phyloP scores from a whole-genome alignment of 2,888 invertebrate genomes.

The Fragum sueziense region DNA sequence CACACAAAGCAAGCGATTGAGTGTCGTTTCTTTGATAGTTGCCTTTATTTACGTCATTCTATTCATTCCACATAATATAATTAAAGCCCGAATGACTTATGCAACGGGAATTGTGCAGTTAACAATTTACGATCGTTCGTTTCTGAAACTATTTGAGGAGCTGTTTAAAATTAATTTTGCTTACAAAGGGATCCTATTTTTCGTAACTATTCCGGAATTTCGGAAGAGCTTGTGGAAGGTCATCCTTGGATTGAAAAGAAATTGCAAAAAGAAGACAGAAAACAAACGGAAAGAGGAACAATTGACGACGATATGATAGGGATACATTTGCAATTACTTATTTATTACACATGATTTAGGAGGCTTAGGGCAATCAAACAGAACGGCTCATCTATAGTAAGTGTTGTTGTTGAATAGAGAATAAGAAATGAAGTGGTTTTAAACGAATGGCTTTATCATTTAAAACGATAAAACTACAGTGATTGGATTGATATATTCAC shows the following conservation, averaged over 20 bases:
- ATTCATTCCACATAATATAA: constrained; percentile 60
- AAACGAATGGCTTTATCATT: too few relatives aligned
- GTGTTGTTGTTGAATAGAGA: too few relatives aligned
- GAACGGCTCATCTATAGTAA: too few relatives aligned
- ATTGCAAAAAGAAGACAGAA: background rate
- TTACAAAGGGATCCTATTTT: constrained; percentile 60
- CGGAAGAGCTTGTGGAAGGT: constrained; percentile 40
- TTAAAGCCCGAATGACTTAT: constrained; percentile 59
- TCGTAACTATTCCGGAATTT: constrained; percentile 56
- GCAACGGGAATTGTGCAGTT: constrained; percentile 41
- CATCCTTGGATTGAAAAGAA: background rate
- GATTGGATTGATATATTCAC: too few relatives aligned
- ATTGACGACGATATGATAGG: background rate
- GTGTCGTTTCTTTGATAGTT: constrained; percentile 43
- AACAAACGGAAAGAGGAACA: background rate
- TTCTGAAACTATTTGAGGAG: constrained; percentile 58
- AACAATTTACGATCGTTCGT: constrained; percentile 46
- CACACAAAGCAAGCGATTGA: constrained; percentile 41
- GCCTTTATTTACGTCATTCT: constrained; percentile 51
- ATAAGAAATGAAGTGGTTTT: too few relatives aligned
- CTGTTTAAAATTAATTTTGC: constrained; percentile 63
- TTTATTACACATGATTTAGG: too few relatives aligned
- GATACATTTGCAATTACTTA: too few relatives aligned
- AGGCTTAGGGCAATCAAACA: too few relatives aligned
- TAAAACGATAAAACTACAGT: too few relatives aligned